phyloP scores from a whole-genome alignment of 2,113 vertebrate genomes.

The Eulemur rufifrons region DNA sequence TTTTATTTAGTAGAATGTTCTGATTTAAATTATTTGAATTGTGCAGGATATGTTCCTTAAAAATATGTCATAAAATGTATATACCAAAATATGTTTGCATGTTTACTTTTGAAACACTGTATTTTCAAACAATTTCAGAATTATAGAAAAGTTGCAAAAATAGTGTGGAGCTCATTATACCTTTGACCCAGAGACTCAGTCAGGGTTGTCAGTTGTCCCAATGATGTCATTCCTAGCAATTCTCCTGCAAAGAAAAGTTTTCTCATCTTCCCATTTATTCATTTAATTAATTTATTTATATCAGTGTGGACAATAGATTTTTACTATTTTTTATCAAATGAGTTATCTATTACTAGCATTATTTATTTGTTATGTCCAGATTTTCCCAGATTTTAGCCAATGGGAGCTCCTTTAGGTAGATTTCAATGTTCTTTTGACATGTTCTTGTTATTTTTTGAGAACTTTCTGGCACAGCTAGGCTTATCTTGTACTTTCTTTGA shows the following conservation, averaged over 20 bases:
- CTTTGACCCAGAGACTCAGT: neutral
- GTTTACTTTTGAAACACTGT: neutral
- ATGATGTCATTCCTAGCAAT: neutral
- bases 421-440: neutral
- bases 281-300: neutral
- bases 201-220: neutral
- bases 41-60: neutral
- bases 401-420: neutral
- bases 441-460: neutral
- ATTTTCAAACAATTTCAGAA: neutral
- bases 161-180: neutral
- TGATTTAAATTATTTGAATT: neutral
- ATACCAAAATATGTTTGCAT: neutral
- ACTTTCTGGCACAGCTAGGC: neutral
- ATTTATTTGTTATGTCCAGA: neutral
- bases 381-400: neutral
- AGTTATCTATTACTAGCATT: neutral
- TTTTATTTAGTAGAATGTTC: neutral
- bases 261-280: neutral
- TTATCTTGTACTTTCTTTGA: neutral
- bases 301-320: neutral
- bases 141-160: neutral
- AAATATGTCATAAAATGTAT: neutral
- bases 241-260: slow-evolving; percentile 24
- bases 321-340: neutral